Evolutionary conservation across 2,797 vertebrate genomes (phyloP).

Genomic region (Trachops cirrhosus): DNA sequence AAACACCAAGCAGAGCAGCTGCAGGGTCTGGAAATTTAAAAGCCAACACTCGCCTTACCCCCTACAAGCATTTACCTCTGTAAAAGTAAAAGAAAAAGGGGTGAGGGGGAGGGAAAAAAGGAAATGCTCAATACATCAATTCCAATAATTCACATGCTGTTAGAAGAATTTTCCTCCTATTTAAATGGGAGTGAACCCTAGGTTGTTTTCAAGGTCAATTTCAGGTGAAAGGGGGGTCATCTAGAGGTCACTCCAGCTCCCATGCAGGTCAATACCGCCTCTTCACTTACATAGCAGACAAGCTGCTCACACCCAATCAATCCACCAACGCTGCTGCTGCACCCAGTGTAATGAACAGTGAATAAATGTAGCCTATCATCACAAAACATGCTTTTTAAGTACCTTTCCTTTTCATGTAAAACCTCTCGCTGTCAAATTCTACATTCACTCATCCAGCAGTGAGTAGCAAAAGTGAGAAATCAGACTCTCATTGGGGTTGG

Average conservation of each 20-base stretch:
- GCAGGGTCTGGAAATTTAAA: slow-evolving; percentile 86
- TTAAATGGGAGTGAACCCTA: slow-evolving; percentile 86
- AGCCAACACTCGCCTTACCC: slow-evolving; percentile 77
- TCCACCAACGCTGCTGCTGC: slow-evolving; percentile 85
- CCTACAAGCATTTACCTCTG: slow-evolving; percentile 78
- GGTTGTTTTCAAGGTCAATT: slow-evolving; percentile 97
- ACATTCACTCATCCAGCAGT: slow-evolving; percentile 91
- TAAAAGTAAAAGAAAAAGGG: slow-evolving; percentile 76
- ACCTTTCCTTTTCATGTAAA: slow-evolving; percentile 99
- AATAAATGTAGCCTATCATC: slow-evolving; percentile 98
- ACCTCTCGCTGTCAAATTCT: slow-evolving; percentile 97
- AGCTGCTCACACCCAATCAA: slow-evolving; percentile 90
- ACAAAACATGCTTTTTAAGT: slow-evolving; percentile 98
- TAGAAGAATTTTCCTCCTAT: slow-evolving; percentile 90
- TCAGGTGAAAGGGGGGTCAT: slow-evolving; percentile 97
- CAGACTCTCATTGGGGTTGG: slow-evolving; percentile 98
- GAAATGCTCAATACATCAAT: slow-evolving; percentile 89
- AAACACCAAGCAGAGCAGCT: slow-evolving; percentile 89
- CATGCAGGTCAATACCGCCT: slow-evolving; percentile 96
- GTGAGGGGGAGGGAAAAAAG: not conserved
- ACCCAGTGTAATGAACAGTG: slow-evolving; percentile 89
- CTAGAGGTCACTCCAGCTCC: slow-evolving; percentile 91
- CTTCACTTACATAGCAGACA: slow-evolving; percentile 88
- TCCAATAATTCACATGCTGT: slow-evolving; percentile 90
- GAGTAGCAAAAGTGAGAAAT: slow-evolving; percentile 92